Percentiles rank a stretch among this genome's conserved stretches.
phyloP scores from a whole-genome alignment of 23 tunicate species.

The Trididemnum nubilum region DNA sequence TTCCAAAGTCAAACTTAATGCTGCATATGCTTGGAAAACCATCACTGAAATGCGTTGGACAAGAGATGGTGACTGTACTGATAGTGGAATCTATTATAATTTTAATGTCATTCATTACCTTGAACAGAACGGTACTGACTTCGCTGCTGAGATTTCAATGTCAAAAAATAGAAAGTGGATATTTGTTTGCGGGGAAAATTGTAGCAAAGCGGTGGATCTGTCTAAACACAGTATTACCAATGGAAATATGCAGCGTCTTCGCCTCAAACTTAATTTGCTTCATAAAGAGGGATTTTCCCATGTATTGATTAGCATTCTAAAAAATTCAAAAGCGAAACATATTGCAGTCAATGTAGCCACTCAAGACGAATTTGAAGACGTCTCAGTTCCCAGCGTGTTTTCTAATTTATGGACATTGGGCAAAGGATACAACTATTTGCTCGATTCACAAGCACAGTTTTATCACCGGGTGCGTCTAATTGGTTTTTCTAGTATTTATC shows the following conservation, averaged over 20 bases:
- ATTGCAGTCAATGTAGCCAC: constrained; percentile 55
- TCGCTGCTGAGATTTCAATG: constrained; percentile 41
- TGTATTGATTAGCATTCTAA: constrained; percentile 41
- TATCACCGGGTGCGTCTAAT: constrained; percentile 37
- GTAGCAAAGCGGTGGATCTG: constrained; percentile 51
- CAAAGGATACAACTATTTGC: constrained; percentile 26
- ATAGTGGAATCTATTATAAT: constrained; percentile 46
- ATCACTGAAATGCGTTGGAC: constrained; percentile 48
- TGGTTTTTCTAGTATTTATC: constrained; percentile 49
- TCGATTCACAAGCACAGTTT: constrained; percentile 11
- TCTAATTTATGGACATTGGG: constrained; percentile 75
- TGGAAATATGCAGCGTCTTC: constrained; percentile 35
- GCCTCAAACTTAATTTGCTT: constrained; percentile 24
- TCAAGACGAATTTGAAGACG: background rate
- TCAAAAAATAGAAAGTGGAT: constrained; percentile 57
- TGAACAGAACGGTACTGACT: constrained; percentile 5
- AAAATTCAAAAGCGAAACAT: background rate
- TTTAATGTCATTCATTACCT: constrained; percentile 32
- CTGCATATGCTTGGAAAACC: constrained; percentile 25
- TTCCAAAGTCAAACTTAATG: constrained; percentile 30
- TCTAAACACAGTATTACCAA: constrained; percentile 20
- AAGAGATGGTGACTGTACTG: background rate
- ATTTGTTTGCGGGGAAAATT: constrained; percentile 47
- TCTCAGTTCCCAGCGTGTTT: constrained; percentile 56
- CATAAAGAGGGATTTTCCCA: constrained; percentile 42